Percentiles rank a stretch among this genome's conserved stretches.
These are phyloP conservation scores for Neotragus pygmaeus DNA, from an alignment of 2,113 vertebrate genomes.

Conservation along the genomic window DNA sequence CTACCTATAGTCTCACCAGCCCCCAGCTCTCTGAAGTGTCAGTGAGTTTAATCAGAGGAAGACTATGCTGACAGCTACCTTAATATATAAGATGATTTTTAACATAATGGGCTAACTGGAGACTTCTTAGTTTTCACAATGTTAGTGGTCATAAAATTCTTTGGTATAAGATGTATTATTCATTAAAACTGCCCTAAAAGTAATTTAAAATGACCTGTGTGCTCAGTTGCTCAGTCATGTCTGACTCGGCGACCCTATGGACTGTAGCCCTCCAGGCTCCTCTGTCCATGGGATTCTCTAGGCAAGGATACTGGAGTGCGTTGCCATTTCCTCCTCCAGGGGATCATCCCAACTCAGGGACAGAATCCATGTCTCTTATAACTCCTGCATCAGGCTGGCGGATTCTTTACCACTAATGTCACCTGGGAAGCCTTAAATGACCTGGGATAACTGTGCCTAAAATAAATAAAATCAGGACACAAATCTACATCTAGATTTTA, in stretches of 20 bases:
- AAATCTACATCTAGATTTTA: constrained; percentile 19
- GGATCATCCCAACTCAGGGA: not conserved
- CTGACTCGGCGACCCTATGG: not conserved
- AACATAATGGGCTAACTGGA: not conserved
- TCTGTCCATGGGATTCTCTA: not conserved
- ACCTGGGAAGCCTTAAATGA: not conserved
- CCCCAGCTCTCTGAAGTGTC: not conserved
- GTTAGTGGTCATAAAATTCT: constrained; percentile 8
- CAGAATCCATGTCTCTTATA: not conserved
- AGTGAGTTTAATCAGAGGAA: not conserved
- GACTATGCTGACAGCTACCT: not conserved
- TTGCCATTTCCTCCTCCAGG: not conserved
- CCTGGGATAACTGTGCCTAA: not conserved
- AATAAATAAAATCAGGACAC: constrained; percentile 22
- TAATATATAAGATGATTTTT: not conserved
- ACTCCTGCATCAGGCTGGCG: not conserved
- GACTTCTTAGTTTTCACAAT: constrained; percentile 29
- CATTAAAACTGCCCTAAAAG: constrained; percentile 56
- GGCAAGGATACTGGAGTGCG: not conserved
- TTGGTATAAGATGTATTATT: not conserved
- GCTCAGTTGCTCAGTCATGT: not conserved
- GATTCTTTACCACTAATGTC: not conserved
- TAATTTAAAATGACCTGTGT: constrained; percentile 34
- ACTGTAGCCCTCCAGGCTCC: not conserved
- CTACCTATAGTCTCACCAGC: not conserved